Evolutionary conservation across 2,113 vertebrate species (phyloP).

Genomic region (Gracilinanus agilis): DNA sequence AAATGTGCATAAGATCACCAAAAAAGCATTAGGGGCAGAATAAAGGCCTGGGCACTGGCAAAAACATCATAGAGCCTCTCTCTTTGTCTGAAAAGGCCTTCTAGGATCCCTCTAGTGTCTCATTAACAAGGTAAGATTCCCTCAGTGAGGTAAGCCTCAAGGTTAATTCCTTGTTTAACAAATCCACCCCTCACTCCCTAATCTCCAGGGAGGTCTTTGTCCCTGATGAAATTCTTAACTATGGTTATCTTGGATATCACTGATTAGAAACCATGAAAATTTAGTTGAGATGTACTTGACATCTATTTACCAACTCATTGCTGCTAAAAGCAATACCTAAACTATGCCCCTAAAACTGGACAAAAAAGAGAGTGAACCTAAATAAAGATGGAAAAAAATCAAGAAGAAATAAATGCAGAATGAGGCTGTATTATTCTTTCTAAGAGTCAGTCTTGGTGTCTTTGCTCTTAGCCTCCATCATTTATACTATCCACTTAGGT

Average conservation of each 20-base stretch:
- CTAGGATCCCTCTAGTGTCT: not conserved
- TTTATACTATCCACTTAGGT: not conserved
- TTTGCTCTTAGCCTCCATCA: not conserved
- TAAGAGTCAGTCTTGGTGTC: not conserved
- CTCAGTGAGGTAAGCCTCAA: not conserved
- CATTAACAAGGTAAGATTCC: not conserved
- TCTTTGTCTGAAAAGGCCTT: not conserved
- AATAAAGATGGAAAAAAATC: not conserved
- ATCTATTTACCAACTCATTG: not conserved
- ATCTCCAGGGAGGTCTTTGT: not conserved
- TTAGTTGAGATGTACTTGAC: not conserved
- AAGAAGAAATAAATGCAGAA: not conserved
- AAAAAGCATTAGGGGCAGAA: not conserved
- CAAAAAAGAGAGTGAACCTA: not conserved
- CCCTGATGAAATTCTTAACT: not conserved
- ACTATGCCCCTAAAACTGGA: not conserved
- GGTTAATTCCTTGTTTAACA: not conserved
- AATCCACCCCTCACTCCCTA: not conserved
- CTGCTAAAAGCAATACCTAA: not conserved
- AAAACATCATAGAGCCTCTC: not conserved
- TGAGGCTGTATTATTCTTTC: not conserved
- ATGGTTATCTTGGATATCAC: not conserved
- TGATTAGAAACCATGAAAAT: not conserved
- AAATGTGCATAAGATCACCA: not conserved
- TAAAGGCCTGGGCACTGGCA: not conserved